Percentiles rank a stretch among this genome's conserved stretches.
Evolutionary conservation across 2,888 invertebrate genomes (phyloP).

Genomic region (Tenodera sinensis): DNA sequence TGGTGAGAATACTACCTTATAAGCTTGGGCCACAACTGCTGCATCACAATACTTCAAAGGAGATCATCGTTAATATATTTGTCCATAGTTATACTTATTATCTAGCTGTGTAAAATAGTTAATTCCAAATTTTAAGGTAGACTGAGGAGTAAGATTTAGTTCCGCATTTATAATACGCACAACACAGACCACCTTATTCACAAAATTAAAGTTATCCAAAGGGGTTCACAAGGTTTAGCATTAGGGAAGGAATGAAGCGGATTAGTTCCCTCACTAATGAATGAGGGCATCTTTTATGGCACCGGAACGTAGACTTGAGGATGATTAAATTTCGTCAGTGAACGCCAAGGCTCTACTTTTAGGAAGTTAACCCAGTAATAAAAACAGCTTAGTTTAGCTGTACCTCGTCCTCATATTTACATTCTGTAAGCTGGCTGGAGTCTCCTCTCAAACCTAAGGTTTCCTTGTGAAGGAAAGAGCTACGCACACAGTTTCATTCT

Average conservation of each 20-base stretch:
- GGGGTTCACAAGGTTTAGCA: not conserved
- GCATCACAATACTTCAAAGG: no score
- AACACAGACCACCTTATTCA: no score
- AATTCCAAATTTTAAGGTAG: no score
- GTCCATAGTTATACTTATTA: no score
- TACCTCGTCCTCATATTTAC: not conserved
- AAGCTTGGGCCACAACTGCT: no score
- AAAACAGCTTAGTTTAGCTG: not conserved
- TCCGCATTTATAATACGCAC: no score
- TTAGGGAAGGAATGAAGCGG: not conserved
- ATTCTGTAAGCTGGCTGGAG: not conserved
- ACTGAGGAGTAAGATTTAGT: no score
- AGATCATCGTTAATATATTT: no score
- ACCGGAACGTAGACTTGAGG: not conserved
- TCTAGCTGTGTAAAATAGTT: no score
- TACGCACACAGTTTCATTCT: not conserved
- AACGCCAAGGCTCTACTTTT: not conserved
- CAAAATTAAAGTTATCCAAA: no score
- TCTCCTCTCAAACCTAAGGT: not conserved
- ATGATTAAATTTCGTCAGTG: not conserved
- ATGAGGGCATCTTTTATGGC: not conserved
- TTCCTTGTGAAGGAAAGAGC: not conserved
- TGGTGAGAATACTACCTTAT: no score
- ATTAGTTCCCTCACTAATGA: not conserved
- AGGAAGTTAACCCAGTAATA: not conserved